Evolutionary conservation across 2,888 invertebrate species (phyloP), one percentile per base, ranked within the genome.

Genomic region (Palloptera scutellata): DNA sequence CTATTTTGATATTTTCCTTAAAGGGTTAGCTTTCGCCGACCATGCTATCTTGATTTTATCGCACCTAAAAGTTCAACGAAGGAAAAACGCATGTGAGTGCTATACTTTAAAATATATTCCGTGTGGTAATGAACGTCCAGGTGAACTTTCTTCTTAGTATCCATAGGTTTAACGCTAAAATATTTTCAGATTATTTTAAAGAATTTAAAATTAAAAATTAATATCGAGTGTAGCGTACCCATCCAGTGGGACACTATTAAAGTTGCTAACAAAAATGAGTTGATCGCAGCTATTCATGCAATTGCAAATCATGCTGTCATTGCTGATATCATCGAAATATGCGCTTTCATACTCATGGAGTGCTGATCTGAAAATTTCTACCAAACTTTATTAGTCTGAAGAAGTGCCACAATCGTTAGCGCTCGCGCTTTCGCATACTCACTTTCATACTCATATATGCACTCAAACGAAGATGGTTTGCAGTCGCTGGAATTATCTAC

Each of bases 31-130:
- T n/a, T n/a, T n/a, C n/a, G n/a, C n/a, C n/a, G n/a, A n/a, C n/a
- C n/a, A 48, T 4, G 4, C 4, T 4, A 30, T 2, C 30, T 30
- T n/a, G 13, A 13, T 61, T 66, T 54, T 20, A 9, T 41, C 71
- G 10, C 17, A 86, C 86, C 86, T 41, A 86, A 72, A 12, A 86
- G 73, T 68, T 86, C 86, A 1, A 86, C 81, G 74, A 84, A 81
- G 12, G 84, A 84, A 64, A 82, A 84, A 10, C 85, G 83, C 74
- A 86, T 79, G 52, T 82, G 81, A 1, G 82, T 85, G 61, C 81
- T 75, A 70, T 86, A 86, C 53, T 83, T 83, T 41, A 85, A 78
- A 57, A 84, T 82, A 67, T 81, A 82, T 9, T 78, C 70, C 0
- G 81, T 76, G 20, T 82, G 80, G 71, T 78, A 86, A 73, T 83